Conservation (phyloP, 2,888 invertebrate species). For the Synanthedon andrenaeformis region DNA sequence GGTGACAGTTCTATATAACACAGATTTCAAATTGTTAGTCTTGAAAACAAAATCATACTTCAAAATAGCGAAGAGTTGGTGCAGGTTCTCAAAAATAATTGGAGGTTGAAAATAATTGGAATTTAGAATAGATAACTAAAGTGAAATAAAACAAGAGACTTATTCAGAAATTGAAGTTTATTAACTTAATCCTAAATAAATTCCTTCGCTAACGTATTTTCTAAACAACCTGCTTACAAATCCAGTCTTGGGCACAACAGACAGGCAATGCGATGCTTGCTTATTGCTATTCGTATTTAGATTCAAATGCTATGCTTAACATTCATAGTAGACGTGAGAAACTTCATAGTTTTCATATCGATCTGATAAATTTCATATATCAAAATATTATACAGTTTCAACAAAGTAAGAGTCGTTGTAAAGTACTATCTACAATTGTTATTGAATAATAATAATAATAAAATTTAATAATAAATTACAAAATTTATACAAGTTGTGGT, state of each 20-base stretch:
- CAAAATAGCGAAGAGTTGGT: no score
- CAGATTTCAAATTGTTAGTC: no score
- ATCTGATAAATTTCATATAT: constrained; percentile 17
- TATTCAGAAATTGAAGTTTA: constrained; percentile 55
- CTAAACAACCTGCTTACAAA: constrained; percentile 54
- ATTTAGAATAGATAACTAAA: no score
- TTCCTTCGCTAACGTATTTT: constrained; percentile 51
- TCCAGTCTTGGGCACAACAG: constrained; percentile 30
- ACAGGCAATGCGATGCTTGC: not conserved
- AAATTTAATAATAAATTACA: constrained; percentile 15
- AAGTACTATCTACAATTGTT: constrained; percentile 22
- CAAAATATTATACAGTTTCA: constrained; percentile 44
- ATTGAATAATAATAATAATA: constrained; percentile 15
- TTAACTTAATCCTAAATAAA: constrained; percentile 54
- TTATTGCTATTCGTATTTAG: not conserved
- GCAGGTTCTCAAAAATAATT: no score
- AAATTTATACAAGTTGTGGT: constrained; percentile 21
- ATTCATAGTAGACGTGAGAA: not conserved
- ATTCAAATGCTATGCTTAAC: not conserved
- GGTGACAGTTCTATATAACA: no score
- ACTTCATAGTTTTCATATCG: not conserved
- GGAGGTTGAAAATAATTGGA: no score
- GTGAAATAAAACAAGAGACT: constrained; percentile 17
- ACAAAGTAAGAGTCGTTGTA: constrained; percentile 50
- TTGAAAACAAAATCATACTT: no score